phyloP scores from a whole-genome alignment of 2,797 vertebrate species.

The Esox masquinongy region DNA sequence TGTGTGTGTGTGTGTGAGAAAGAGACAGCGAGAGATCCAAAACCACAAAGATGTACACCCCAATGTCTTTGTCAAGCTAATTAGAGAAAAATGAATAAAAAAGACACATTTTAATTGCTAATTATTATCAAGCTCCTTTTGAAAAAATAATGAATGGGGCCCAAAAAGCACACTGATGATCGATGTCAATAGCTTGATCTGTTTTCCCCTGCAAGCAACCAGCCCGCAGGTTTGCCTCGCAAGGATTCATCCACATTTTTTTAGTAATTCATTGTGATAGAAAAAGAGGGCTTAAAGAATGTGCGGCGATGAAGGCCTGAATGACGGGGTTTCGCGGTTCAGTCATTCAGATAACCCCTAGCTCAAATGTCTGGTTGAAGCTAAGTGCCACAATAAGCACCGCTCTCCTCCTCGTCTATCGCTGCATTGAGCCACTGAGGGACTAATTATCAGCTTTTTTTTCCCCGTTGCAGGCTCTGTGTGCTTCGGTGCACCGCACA shows the following conservation, averaged over 20 bases:
- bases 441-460: conserved; percentile 97
- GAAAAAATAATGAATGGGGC: conserved; percentile 61
- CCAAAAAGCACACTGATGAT: conserved; percentile 32
- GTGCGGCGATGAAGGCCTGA: conserved; percentile 22
- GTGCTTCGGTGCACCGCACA: conserved; percentile 76
- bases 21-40: conserved; percentile 20
- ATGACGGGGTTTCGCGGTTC: not conserved
- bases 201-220: not conserved
- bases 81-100: conserved; percentile 68
- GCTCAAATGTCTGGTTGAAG: conserved; percentile 74
- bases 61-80: conserved; percentile 69
- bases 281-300: conserved; percentile 35
- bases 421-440: conserved; percentile 94
- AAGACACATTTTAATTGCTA: conserved; percentile 77
- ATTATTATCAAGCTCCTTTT: conserved; percentile 67
- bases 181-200: conserved; percentile 57
- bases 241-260: conserved; percentile 33
- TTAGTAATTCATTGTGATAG: conserved; percentile 35
- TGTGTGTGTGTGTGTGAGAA: conserved; percentile 3
- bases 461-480: conserved; percentile 86
- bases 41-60: conserved; percentile 54
- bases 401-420: conserved; percentile 51
- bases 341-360: conserved; percentile 67
- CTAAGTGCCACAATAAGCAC: conserved; percentile 76
- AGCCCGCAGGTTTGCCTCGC: conserved; percentile 1